Evolutionary conservation across 2,888 invertebrate genomes (phyloP), one percentile per base, ranked within the genome.

Genomic region (Calliphora vomitoria): DNA sequence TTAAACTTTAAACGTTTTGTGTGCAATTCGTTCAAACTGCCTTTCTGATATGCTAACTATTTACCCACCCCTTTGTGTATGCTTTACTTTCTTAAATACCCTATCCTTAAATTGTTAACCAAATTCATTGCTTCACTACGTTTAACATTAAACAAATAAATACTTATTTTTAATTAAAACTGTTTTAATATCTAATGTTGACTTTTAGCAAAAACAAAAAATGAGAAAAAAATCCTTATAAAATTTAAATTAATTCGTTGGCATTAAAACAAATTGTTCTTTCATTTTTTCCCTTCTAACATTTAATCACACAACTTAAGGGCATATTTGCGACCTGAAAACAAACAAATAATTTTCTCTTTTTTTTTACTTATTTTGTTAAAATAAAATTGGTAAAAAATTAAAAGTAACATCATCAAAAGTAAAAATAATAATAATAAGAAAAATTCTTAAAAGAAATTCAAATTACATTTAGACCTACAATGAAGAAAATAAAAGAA

Each of bases 381-480:
- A 18, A 68, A 82, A n/a, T 18, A 64, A 62, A 68, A 79, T 47
- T 15, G 10, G 38, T 35, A 64, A 71, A n/a, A 44, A 60, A 55
- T 44, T 44, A 62, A 72, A 76, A 64, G 41, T 75, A 83, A 83
- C 31, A 64, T 69, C 68, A 82, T 82, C 82, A 83, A 83, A 76
- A 38, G 69, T 62, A 71, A 50, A 71, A 53, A 31, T n/a, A 50
- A 66, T 13, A 18, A 20, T 44, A 41, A 13, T 44, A 44, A 44
- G 18, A 82, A 76, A 69, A 75, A 47, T 60, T 75, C 58, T 41
- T 68, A 55, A 66, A 66, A 66, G 20, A 75, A 68, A 82, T 75
- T 82, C 47, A 66, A 78, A 66, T 78, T 78, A 78, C 15, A 58
- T 31, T 41, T 41, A 68, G 50, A 78, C 15, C 64, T 35, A 69